A percentile compares a stretch with the other conserved stretches of the same genome.
Conservation (phyloP, 2,888 invertebrate genomes). For the Cantharis nigra region DNA sequence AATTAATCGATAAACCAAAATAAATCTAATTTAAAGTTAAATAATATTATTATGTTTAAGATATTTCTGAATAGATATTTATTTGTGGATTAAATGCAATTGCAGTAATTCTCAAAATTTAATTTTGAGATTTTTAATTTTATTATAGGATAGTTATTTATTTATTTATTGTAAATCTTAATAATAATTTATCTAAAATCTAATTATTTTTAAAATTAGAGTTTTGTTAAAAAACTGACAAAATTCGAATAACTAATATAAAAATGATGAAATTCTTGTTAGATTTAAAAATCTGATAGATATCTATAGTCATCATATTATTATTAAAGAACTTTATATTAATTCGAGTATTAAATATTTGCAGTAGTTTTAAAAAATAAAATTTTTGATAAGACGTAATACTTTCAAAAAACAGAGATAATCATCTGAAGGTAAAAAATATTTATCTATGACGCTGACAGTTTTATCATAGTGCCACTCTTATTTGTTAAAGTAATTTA, state of each 20-base stretch:
- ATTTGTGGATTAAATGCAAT: neutral
- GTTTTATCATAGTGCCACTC: neutral
- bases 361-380: neutral
- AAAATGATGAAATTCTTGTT: neutral
- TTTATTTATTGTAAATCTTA: too few species aligned
- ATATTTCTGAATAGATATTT: neutral
- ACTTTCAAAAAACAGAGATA: neutral
- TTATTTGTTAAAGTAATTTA: neutral
- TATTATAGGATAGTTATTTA: too few species aligned
- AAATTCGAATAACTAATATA: neutral
- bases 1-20: neutral
- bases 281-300: neutral
- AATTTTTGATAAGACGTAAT: neutral
- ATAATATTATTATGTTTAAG: too few species aligned
- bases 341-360: neutral
- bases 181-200: too few species aligned
- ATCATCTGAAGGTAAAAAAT: neutral
- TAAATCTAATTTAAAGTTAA: too few species aligned
- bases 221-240: neutral
- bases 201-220: too few species aligned
- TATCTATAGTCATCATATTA: neutral
- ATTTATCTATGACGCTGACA: neutral
- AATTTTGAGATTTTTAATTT: too few species aligned
- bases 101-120: neutral
- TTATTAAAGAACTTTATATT: neutral